Percentiles rank a stretch among this genome's conserved stretches.
These are phyloP conservation scores for Embidobia sp. DNA, from an alignment of 2,888 invertebrate genomes.

Conservation along the genomic window DNA sequence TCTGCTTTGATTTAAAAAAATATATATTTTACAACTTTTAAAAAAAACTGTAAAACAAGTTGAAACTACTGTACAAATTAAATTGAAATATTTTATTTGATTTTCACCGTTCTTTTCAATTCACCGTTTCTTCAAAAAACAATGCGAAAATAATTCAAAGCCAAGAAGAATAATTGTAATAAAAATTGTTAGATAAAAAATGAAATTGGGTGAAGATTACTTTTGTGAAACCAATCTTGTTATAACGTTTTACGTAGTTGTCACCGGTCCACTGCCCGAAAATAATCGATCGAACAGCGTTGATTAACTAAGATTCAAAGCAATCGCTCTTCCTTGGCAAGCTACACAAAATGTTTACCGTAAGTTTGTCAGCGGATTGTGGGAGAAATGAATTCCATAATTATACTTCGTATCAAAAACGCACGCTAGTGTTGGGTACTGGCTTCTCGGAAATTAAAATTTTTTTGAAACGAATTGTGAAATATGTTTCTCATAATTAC, in stretches of 20 bases:
- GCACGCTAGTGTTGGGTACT: background rate
- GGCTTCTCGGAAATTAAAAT: slow-evolving; percentile 30
- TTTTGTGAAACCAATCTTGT: slow-evolving; percentile 30
- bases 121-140: no score
- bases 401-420: slow-evolving; percentile 14
- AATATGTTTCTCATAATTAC: no score
- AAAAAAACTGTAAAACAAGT: no score
- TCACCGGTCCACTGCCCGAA: slow-evolving; percentile 48
- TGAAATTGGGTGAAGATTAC: background rate
- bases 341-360: background rate
- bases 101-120: no score
- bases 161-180: no score
- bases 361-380: background rate
- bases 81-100: no score
- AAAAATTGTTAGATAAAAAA: no score
- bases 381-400: slow-evolving; percentile 12
- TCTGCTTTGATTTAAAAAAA: no score
- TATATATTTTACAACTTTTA: no score
- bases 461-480: no score
- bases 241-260: slow-evolving; percentile 46
- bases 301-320: slow-evolving; percentile 47
- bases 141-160: no score
- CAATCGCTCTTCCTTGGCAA: slow-evolving; percentile 36
- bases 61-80: no score
- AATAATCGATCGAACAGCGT: slow-evolving; percentile 49